These are phyloP conservation scores for Drosophila pachea DNA, from an alignment of 1,140 invertebrate species.

Conservation along the genomic window DNA sequence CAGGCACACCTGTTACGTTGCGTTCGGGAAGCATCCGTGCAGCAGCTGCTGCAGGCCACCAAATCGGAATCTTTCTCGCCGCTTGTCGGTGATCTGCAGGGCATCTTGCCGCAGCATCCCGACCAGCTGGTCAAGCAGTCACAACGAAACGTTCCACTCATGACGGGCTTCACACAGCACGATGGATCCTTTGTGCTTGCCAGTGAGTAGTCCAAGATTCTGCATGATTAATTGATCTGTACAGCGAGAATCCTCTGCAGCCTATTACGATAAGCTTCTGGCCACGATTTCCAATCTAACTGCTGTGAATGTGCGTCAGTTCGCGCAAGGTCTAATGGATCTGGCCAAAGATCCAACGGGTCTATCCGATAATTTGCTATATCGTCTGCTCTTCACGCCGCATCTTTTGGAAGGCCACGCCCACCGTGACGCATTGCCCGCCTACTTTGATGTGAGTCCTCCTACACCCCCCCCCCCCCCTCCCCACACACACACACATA, in stretches of 20 bases:
- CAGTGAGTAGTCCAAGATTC: constrained; percentile 37
- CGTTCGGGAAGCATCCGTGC: constrained; percentile 43
- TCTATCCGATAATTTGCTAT: constrained; percentile 53
- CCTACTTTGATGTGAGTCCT: constrained; percentile 69
- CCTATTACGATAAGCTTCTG: constrained; percentile 53
- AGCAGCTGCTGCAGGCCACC: constrained; percentile 52
- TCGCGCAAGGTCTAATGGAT: constrained; percentile 47
- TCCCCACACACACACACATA: too few relatives aligned
- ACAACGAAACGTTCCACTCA: constrained; percentile 49
- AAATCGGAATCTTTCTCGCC: constrained; percentile 55
- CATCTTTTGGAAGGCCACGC: constrained; percentile 45
- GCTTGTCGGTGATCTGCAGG: constrained; percentile 55
- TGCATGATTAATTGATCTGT: neutral
- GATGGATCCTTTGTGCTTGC: constrained; percentile 73
- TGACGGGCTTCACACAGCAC: constrained; percentile 74
- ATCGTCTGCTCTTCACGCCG: constrained; percentile 51
- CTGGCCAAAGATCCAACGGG: constrained; percentile 46
- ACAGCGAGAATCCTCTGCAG: constrained; percentile 25
- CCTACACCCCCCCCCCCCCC: too few relatives aligned
- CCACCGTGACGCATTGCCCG: constrained; percentile 59
- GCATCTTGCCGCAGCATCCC: constrained; percentile 59
- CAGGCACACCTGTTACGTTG: constrained; percentile 41
- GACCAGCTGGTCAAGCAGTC: constrained; percentile 41
- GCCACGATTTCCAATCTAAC: constrained; percentile 42
- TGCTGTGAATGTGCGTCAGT: constrained; percentile 52